These are phyloP conservation scores for Pinna nobilis DNA, from an alignment of 1,140 invertebrate species.

Conservation along the genomic window DNA sequence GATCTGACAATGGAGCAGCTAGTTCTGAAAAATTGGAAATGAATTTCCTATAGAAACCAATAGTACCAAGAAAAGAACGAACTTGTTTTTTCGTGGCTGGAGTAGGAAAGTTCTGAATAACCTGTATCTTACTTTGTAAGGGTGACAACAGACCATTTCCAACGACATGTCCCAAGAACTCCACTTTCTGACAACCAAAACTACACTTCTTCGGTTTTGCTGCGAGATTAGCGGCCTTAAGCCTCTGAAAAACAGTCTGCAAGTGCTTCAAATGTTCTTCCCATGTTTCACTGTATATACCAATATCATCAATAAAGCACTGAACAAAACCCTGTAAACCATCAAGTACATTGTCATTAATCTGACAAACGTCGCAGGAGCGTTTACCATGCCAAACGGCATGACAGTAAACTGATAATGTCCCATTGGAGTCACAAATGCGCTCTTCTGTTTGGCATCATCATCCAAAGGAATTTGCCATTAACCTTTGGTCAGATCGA, in stretches of 20 bases:
- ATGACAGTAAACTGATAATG: slow-evolving; percentile 39
- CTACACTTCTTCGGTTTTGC: slow-evolving; percentile 36
- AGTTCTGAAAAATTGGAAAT: slow-evolving; percentile 66
- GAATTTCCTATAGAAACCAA: slow-evolving; percentile 75
- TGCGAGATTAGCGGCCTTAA: slow-evolving; percentile 15
- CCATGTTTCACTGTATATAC: no score
- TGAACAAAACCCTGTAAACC: not conserved
- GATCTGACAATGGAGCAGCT: slow-evolving; percentile 58
- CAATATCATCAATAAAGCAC: not conserved
- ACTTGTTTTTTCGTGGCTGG: slow-evolving; percentile 11
- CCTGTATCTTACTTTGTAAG: not conserved
- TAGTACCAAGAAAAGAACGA: slow-evolving; percentile 73
- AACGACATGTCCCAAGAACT: slow-evolving; percentile 40
- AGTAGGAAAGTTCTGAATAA: not conserved
- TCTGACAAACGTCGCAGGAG: slow-evolving; percentile 53
- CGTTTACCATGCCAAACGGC: slow-evolving; percentile 58
- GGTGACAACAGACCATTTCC: not conserved
- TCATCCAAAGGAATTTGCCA: slow-evolving; percentile 3
- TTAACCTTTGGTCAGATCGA: slow-evolving; percentile 9
- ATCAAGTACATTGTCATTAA: slow-evolving; percentile 45
- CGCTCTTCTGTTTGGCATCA: slow-evolving; percentile 24
- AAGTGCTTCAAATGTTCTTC: not conserved
- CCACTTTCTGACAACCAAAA: slow-evolving; percentile 22
- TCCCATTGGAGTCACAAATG: slow-evolving; percentile 35
- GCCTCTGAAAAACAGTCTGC: not conserved